Evolutionary conservation across 2,797 vertebrate genomes (phyloP).

Genomic region (Erpetoichthys calabaricus): DNA sequence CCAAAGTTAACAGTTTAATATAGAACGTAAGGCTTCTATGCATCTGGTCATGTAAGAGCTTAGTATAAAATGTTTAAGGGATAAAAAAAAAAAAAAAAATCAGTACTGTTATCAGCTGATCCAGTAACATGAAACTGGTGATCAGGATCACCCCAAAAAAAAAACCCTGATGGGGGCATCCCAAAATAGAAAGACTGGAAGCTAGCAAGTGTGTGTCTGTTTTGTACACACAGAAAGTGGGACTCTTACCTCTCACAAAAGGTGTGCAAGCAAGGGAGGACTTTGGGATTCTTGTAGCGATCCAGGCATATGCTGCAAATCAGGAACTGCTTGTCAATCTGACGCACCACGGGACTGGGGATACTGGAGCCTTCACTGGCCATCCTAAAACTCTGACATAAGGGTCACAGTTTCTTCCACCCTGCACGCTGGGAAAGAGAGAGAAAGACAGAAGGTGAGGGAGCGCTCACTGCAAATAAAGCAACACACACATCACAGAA

Average conservation of each 20-base stretch:
- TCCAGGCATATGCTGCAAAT: conserved; percentile 99
- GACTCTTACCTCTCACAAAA: conserved; percentile 90
- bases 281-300: conserved; percentile 94
- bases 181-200: too few relatives aligned
- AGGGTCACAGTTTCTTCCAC: conserved; percentile 56
- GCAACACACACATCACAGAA: too few relatives aligned
- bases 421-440: conserved; percentile 52
- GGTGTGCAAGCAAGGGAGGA: conserved; percentile 93
- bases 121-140: too few relatives aligned
- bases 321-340: conserved; percentile 98
- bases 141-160: too few relatives aligned
- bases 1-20: too few relatives aligned
- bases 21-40: too few relatives aligned
- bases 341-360: conserved; percentile 90
- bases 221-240: not conserved
- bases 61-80: too few relatives aligned
- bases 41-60: too few relatives aligned
- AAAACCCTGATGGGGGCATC: too few relatives aligned
- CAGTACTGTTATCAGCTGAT: too few relatives aligned
- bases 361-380: conserved; percentile 86
- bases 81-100: too few relatives aligned
- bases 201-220: not conserved
- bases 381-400: conserved; percentile 86
- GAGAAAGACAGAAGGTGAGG: conserved; percentile 12
- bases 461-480: not conserved